Evolutionary conservation across 2,113 vertebrate species (phyloP).

Genomic region (Grammomys dolichurus): DNA sequence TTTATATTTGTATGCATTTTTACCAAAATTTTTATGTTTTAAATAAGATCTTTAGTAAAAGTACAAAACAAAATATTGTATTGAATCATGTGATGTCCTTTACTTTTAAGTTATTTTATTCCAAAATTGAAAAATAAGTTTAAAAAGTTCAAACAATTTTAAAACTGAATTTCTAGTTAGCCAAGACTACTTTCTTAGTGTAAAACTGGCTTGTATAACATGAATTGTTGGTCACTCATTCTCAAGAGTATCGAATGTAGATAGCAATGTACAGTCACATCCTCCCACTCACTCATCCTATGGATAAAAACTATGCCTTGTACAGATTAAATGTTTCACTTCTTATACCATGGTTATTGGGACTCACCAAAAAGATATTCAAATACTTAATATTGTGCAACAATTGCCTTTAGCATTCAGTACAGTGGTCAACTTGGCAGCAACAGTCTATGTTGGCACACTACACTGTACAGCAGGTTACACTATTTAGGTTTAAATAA

Average conservation of each 20-base stretch:
- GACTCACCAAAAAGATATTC: background rate
- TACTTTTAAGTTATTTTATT: background rate
- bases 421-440: background rate
- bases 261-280: background rate
- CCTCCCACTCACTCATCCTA: background rate
- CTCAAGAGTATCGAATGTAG: background rate
- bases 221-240: background rate
- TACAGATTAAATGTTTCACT: background rate
- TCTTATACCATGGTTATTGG: background rate
- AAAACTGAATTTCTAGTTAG: background rate
- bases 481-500: background rate
- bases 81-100: background rate
- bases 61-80: background rate
- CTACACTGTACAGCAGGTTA: background rate
- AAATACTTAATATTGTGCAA: background rate
- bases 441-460: background rate
- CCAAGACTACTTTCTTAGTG: background rate
- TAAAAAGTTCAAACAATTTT: background rate
- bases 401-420: background rate
- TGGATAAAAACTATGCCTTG: rapidly evolving
- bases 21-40: background rate
- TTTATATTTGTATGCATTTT: background rate
- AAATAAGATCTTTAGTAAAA: background rate
- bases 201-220: background rate
- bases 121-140: no score